Conservation (phyloP, 2,797 vertebrate genomes). For the Pangasius djambal region DNA sequence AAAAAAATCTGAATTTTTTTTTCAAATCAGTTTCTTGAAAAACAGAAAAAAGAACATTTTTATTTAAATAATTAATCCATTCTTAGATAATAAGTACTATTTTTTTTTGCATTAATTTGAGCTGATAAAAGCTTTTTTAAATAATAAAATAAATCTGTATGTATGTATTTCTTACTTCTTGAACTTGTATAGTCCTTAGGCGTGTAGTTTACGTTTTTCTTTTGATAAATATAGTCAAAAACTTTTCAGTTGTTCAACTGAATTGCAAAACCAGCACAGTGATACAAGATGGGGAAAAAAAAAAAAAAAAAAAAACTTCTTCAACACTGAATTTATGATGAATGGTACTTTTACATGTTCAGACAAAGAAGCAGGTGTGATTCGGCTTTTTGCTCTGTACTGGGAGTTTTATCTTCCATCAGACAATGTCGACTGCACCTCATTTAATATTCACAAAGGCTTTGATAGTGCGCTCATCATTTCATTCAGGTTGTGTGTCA, state of each 20-base stretch:
- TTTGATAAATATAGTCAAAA: background rate
- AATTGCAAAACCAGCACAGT: background rate
- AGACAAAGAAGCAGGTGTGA: background rate
- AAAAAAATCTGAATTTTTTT: background rate
- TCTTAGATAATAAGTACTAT: background rate
- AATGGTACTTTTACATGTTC: background rate
- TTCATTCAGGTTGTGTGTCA: slow-evolving; percentile 4
- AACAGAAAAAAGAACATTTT: background rate
- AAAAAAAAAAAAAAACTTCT: too few species aligned
- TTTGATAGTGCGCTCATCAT: background rate
- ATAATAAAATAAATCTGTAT: background rate
- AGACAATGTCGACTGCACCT: background rate
- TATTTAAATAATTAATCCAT: background rate
- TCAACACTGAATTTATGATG: background rate
- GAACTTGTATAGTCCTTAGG: background rate
- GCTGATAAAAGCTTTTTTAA: background rate
- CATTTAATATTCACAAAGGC: slow-evolving; percentile 17
- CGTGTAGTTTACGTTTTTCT: background rate
- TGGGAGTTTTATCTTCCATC: background rate
- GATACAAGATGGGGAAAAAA: too few species aligned
- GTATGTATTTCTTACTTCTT: background rate
- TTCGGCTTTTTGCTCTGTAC: background rate
- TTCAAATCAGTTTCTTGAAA: background rate
- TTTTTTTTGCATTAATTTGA: background rate
- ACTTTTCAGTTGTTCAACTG: background rate